A percentile compares a stretch with the other conserved stretches of the same genome.
phyloP scores from a whole-genome alignment of 2,113 vertebrate species.

The Hassar affinis region DNA sequence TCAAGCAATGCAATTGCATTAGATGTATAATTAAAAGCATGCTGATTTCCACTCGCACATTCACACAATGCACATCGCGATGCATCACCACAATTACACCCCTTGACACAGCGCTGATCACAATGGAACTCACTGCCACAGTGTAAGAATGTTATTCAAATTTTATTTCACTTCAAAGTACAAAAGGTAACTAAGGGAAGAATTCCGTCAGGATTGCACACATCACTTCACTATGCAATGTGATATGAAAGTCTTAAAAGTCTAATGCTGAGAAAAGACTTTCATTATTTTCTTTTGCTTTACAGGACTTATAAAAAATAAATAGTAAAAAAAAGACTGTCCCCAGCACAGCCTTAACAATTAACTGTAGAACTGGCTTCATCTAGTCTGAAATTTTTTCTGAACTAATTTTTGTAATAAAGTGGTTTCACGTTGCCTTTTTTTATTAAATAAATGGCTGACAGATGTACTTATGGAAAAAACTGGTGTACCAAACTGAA shows the following conservation, averaged over 20 bases:
- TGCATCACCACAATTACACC: background rate
- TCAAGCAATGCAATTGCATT: background rate
- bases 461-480: background rate
- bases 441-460: background rate
- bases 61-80: background rate
- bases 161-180: background rate
- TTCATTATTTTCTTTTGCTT: no score
- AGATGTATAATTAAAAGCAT: background rate
- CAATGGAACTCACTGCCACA: background rate
- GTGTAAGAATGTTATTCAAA: background rate
- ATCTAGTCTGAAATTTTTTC: background rate
- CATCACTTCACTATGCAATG: background rate
- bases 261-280: no score
- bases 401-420: background rate
- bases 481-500: background rate
- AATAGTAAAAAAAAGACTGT: background rate
- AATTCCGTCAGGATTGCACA: background rate
- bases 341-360: background rate
- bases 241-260: background rate
- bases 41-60: background rate
- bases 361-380: background rate
- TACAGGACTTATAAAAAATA: no score
- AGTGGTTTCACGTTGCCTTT: background rate
- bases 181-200: background rate
- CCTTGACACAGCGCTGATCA: background rate